A percentile compares a stretch with the other conserved stretches of the same genome.
phyloP scores from a whole-genome alignment of 2,797 vertebrate genomes.

The Thamnophis elegans region DNA sequence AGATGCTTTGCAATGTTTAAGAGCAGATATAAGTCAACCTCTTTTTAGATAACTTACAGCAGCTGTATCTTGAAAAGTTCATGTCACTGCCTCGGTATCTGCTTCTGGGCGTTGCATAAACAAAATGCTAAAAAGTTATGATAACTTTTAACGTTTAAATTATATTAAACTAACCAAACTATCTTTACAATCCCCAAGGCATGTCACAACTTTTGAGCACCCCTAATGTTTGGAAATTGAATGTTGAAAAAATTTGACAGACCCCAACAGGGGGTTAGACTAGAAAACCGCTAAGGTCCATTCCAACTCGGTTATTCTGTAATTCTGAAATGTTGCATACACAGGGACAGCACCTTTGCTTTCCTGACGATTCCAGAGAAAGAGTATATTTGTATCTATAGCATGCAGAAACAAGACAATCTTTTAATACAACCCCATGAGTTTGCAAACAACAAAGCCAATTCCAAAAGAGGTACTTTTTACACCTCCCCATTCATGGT shows the following conservation, averaged over 20 bases:
- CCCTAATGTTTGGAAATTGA: too few relatives aligned
- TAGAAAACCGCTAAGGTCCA: background rate
- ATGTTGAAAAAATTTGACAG: too few relatives aligned
- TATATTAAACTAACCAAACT: too few relatives aligned
- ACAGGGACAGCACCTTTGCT: background rate
- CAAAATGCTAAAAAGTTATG: too few relatives aligned
- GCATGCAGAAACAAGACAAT: background rate
- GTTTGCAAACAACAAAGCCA: background rate
- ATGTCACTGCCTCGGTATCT: background rate
- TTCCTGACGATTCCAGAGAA: background rate
- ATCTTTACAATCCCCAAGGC: too few relatives aligned
- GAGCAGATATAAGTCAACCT: background rate
- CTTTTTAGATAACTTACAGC: background rate
- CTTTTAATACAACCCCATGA: background rate
- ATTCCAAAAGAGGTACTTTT: background rate
- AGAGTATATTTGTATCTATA: background rate
- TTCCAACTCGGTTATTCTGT: background rate
- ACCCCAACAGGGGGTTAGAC: background rate
- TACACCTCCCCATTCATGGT: background rate
- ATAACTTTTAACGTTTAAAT: too few relatives aligned
- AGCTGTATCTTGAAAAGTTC: background rate
- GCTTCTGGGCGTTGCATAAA: background rate
- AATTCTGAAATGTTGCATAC: background rate
- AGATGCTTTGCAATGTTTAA: background rate
- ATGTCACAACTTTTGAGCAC: too few relatives aligned